Base-by-base conservation (phyloP, 2,888 invertebrate genomes). In the Tenodera sinensis region DNA sequence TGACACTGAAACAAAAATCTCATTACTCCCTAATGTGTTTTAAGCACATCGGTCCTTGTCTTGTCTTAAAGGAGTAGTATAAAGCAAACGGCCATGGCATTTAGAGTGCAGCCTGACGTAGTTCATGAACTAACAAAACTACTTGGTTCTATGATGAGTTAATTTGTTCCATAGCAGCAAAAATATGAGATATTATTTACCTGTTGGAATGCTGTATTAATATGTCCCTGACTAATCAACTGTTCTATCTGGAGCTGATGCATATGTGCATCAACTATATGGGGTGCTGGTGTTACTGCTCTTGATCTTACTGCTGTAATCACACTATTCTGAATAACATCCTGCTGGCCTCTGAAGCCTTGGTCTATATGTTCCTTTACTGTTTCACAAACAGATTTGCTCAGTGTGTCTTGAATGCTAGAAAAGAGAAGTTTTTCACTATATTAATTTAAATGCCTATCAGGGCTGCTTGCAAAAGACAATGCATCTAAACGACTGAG, bases 181-280 rank as follows among this genome's bases (percentile, higher is more conserved):
- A 42, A 42, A 42, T 42, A 12, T 42, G 42, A 42, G 2, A 42
- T 42, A 12, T 12, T 42, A 12, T 42, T 42, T 42, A 94, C 94
- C 93, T 93, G 93, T 93, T 98, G 97, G 94, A 99, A 98, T 84
- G 98, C 98, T 90, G 96, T 95, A 93, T 98, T 97, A 87, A 96
- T 94, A 93, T 98, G 97, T 1, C 97, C 97, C 91, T 95, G 95
- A 28, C 94, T 92, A 83, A 97, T 93, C 88, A 96, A 93, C 90
- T 95, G 95, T 92, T 96, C 95, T 91, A 98, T 95, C 91, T 96
- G 96, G 25, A 95, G 95, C 91, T 96, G 95, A 91, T 95, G 95
- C 92, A 95, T 93, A 95, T 95, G 93, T 85, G 94, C 92, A 92
- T 95, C 95, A 83, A 94, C 93, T 54, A 94, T 93, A 89, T 95